These are phyloP conservation scores for Sinosuthora webbiana DNA, from an alignment of 2,113 vertebrate species.

Conservation along the genomic window DNA sequence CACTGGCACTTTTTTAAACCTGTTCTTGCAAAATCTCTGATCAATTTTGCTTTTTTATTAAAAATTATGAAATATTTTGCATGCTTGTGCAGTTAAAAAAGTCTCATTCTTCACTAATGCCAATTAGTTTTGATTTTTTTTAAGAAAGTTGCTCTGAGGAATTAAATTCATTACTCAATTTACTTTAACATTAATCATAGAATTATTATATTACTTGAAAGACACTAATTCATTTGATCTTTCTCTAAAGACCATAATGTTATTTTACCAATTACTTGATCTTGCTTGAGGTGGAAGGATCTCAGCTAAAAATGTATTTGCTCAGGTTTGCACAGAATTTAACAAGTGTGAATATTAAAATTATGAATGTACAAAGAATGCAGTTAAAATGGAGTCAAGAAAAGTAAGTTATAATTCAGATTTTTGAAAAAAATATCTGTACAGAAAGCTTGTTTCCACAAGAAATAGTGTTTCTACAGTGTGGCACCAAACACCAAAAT, in stretches of 20 bases:
- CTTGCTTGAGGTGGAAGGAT: conserved; percentile 39
- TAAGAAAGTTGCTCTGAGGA: background rate
- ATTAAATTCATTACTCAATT: conserved; percentile 21
- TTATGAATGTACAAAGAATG: background rate
- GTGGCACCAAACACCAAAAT: background rate
- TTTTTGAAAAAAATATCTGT: background rate
- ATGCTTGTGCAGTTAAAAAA: background rate
- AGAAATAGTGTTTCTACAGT: background rate
- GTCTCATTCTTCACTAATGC: background rate
- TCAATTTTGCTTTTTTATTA: background rate
- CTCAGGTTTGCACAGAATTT: conserved; percentile 11
- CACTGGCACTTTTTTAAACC: background rate
- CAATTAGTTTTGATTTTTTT: background rate
- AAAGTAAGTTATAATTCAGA: background rate
- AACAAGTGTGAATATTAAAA: conserved; percentile 8
- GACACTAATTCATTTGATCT: conserved; percentile 48
- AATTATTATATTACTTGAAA: conserved; percentile 33
- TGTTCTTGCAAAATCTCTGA: background rate
- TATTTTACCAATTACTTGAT: conserved; percentile 55
- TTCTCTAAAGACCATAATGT: conserved; percentile 2
- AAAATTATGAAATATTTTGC: background rate
- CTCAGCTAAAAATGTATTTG: background rate
- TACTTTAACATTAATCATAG: background rate
- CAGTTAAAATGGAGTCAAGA: conserved; percentile 13
- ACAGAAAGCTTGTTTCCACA: background rate